Percentiles rank a stretch among this genome's conserved stretches.
These are phyloP conservation scores for Bucco capensis DNA, from an alignment of 2,113 vertebrate species.

Conservation along the genomic window DNA sequence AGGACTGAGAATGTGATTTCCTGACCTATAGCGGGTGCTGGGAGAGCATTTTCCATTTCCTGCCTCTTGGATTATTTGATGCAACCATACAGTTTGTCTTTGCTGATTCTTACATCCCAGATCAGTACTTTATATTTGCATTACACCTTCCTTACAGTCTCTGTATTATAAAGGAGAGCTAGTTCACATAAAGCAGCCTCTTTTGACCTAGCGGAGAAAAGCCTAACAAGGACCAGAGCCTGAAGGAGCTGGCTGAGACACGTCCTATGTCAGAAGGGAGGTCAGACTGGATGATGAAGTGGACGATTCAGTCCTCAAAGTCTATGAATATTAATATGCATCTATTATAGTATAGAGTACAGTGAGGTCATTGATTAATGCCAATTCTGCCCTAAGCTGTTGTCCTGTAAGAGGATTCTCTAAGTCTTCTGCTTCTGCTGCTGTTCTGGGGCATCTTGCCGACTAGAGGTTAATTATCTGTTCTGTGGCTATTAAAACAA, in stretches of 20 bases:
- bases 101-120: neutral
- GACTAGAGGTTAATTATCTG: conserved; percentile 46
- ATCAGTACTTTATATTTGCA: neutral
- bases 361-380: conserved; percentile 45
- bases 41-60: neutral
- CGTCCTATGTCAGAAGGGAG: conserved; percentile 24
- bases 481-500: conserved; percentile 41
- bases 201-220: neutral
- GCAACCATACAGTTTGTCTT: neutral
- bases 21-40: neutral
- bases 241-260: neutral
- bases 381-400: conserved; percentile 19
- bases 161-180: neutral
- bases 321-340: conserved; percentile 56
- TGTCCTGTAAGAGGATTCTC: conserved; percentile 15
- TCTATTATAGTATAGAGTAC: conserved; percentile 35
- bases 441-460: neutral
- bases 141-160: neutral
- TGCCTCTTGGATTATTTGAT: neutral
- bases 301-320: conserved; percentile 29
- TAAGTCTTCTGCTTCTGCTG: neutral
- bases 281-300: conserved; percentile 39
- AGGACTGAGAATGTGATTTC: neutral
- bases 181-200: neutral
- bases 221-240: neutral